Base-by-base conservation (phyloP, 2,888 invertebrate species). In the Dioctria rufipes region DNA sequence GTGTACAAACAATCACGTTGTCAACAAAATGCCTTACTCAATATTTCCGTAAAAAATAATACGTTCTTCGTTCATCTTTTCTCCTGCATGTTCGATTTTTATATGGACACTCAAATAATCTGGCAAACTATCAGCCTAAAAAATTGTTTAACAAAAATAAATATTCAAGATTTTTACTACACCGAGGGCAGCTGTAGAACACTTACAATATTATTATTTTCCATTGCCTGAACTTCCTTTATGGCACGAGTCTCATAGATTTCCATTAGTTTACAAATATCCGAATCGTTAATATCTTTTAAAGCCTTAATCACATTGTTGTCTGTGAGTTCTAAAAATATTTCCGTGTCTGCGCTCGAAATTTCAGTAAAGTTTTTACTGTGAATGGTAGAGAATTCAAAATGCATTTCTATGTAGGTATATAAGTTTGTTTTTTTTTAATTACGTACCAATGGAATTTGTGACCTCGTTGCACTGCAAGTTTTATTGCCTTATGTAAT, bases 301-400 rank as follows among this genome's bases (percentile, higher is more conserved):
- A 84, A 8, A 9, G 51, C 43, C 11, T 66, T 73, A 39, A 63
- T 67, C 39, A 84, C 5, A n/a, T 69, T 69, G 4, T 83, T 63
- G 6, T 84, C 84, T 11, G 78, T 8, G 2, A 84, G 25, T 43
- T 81, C 9, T 5, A 83, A 69, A 37, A 82, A 84, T 8, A 11
- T 39, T 3, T 75, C 65, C 0, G 66, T 25, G 43, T 81, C 9
- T 9, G 54, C 1, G 61, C 83, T 82, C 51, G 81, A 63, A 25
- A 84, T 81, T 5, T 81, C 61, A 40, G 11, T 46, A 11, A 84
- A 13, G n/a, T 75, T 43, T 9, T 66, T 46, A 46, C 83, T 75
- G 13, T 13, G 25, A 60, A 13, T 60, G n/a, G n/a, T 42, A 5
- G 13, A 43, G 2, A 60, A 60, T n/a, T 60, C n/a, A 25, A 25